phyloP scores from a whole-genome alignment of 2,888 invertebrate genomes.

The Eurytoma californica region DNA sequence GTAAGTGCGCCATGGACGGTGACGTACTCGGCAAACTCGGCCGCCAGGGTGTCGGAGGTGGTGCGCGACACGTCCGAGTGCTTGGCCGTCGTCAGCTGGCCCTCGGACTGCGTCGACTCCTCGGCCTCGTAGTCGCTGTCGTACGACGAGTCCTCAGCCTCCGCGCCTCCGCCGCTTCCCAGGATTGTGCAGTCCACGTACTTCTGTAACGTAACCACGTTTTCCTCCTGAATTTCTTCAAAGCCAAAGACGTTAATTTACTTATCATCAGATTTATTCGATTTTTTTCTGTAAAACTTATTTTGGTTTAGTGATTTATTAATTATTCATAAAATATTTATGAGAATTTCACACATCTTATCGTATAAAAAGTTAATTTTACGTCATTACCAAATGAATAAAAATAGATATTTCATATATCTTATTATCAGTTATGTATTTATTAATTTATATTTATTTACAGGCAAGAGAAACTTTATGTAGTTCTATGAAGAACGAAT shows the following conservation, averaged over 20 bases:
- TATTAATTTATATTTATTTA: too few species aligned
- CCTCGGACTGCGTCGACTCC: constrained; percentile 79
- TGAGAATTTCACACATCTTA: too few species aligned
- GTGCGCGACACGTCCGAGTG: constrained; percentile 89
- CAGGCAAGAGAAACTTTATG: too few species aligned
- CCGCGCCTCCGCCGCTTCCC: constrained; percentile 74
- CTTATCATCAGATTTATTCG: too few species aligned
- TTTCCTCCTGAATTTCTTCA: not conserved
- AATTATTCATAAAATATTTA: too few species aligned
- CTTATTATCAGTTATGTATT: too few species aligned
- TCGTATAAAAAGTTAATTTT: too few species aligned
- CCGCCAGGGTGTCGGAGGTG: constrained; percentile 88
- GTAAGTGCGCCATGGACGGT: constrained; percentile 74
- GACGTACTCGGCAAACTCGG: constrained; percentile 90
- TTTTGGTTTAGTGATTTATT: too few species aligned
- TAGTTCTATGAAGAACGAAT: too few species aligned
- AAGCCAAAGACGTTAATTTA: not conserved
- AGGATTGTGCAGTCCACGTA: constrained; percentile 53
- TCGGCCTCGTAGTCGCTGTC: constrained; percentile 78
- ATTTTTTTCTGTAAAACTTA: too few species aligned
- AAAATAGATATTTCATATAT: too few species aligned
- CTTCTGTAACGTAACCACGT: constrained; percentile 34
- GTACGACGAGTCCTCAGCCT: constrained; percentile 89
- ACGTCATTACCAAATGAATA: too few species aligned
- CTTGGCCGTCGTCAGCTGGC: constrained; percentile 70